Percentiles rank a stretch among this genome's conserved stretches.
Conservation (phyloP, 2,888 invertebrate species). For the Nasonia oneida region DNA sequence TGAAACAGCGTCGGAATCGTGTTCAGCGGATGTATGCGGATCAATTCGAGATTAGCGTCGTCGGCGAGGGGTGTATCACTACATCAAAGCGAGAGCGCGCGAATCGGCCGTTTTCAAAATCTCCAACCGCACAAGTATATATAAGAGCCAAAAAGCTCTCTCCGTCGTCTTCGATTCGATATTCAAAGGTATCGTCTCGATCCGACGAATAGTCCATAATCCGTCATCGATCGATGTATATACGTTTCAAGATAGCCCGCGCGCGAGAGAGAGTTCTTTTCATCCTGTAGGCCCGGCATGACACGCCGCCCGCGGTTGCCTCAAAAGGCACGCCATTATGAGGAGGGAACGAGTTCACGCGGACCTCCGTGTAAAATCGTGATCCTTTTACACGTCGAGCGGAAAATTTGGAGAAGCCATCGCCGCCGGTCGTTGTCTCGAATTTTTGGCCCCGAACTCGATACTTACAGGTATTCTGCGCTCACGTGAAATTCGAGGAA, state of each 20-base stretch:
- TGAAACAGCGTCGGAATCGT: too few species aligned
- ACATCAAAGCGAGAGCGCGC: constrained; percentile 48
- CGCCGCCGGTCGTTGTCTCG: background rate
- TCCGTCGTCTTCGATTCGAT: constrained; percentile 21
- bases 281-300: constrained; percentile 39
- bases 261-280: background rate
- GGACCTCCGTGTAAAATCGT: constrained; percentile 43
- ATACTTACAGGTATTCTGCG: background rate
- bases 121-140: background rate
- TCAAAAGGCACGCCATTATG: background rate
- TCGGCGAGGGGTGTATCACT: constrained; percentile 51
- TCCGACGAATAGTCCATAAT: constrained; percentile 40
- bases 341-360: constrained; percentile 39
- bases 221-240: constrained; percentile 57
- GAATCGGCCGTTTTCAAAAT: constrained; percentile 15
- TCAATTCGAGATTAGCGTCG: constrained; percentile 50
- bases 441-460: constrained; percentile 20
- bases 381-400: constrained; percentile 52
- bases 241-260: constrained; percentile 46
- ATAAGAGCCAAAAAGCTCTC: constrained; percentile 12
- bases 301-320: constrained; percentile 43
- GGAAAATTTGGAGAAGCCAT: constrained; percentile 58
- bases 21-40: background rate
- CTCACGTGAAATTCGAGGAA: constrained; percentile 24
- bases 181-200: constrained; percentile 25